Evolutionary conservation across 2,113 vertebrate species (phyloP).

Genomic region (Siniperca chuatsi): DNA sequence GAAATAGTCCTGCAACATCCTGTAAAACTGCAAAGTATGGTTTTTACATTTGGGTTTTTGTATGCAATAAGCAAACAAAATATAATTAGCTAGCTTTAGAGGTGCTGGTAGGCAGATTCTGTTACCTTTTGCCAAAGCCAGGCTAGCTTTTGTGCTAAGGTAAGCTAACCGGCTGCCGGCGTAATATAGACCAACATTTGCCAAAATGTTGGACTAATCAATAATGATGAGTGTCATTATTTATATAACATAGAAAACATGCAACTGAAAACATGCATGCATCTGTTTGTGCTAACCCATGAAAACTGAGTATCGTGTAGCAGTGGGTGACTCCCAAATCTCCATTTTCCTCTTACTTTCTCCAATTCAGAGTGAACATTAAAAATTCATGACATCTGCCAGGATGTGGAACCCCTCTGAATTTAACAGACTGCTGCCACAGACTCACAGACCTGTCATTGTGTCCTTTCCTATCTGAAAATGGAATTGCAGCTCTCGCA

Average conservation of each 20-base stretch:
- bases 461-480: constrained; percentile 55
- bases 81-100: neutral
- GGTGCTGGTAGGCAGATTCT: neutral
- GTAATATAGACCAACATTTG: neutral
- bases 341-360: constrained; percentile 41
- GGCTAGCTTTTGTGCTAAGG: neutral
- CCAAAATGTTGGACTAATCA: neutral
- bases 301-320: neutral
- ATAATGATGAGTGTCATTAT: neutral
- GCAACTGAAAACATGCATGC: neutral
- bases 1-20: neutral
- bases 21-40: neutral
- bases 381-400: constrained; percentile 62
- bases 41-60: neutral
- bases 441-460: constrained; percentile 52
- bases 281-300: neutral
- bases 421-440: constrained; percentile 55
- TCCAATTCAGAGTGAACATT: constrained; percentile 38
- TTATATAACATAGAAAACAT: too few species aligned
- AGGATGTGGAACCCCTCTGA: constrained; percentile 50
- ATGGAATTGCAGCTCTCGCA: constrained; percentile 27
- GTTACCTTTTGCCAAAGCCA: neutral
- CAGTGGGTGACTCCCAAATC: constrained; percentile 16
- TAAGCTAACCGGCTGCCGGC: neutral
- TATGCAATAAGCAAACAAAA: neutral